These are phyloP conservation scores for Chaetodon trifasciatus DNA, from an alignment of 2,797 vertebrate genomes.

Conservation along the genomic window DNA sequence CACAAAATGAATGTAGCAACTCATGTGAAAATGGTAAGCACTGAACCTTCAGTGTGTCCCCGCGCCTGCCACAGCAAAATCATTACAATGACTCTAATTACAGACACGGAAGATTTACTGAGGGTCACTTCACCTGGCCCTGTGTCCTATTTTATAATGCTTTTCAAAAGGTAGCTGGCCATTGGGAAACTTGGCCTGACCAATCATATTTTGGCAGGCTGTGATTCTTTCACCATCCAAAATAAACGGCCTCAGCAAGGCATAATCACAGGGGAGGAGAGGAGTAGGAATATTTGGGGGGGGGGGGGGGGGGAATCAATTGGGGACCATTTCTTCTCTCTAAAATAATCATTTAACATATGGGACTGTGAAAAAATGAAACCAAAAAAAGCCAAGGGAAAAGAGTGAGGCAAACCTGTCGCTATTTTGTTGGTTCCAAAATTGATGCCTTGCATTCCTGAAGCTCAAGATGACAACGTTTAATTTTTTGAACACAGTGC, in stretches of 20 bases:
- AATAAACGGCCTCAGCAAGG: conserved; percentile 36
- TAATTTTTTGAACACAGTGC: not conserved
- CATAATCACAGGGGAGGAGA: conserved; percentile 13
- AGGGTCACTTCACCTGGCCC: conserved; percentile 20
- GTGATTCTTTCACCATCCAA: conserved; percentile 27
- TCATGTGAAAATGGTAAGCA: not conserved
- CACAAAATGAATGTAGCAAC: not conserved
- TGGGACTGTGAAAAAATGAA: not conserved
- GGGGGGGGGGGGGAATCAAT: conserved; percentile 32
- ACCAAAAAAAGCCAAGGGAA: not conserved
- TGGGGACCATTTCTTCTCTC: conserved; percentile 24
- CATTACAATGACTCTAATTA: conserved; percentile 7
- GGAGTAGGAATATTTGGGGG: conserved; percentile 5
- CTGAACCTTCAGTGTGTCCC: not conserved
- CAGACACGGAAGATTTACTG: not conserved
- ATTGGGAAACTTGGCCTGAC: conserved; percentile 24
- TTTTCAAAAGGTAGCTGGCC: conserved; percentile 42
- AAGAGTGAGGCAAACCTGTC: not conserved
- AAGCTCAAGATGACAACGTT: not conserved
- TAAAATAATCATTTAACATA: conserved; percentile 26
- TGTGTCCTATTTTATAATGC: conserved; percentile 7
- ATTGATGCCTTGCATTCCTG: not conserved
- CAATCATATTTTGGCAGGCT: conserved; percentile 27
- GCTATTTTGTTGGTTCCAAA: conserved; percentile 7
- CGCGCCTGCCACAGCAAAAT: not conserved